phyloP scores from a whole-genome alignment of 2,113 vertebrate genomes.

The Litocranius walleri region DNA sequence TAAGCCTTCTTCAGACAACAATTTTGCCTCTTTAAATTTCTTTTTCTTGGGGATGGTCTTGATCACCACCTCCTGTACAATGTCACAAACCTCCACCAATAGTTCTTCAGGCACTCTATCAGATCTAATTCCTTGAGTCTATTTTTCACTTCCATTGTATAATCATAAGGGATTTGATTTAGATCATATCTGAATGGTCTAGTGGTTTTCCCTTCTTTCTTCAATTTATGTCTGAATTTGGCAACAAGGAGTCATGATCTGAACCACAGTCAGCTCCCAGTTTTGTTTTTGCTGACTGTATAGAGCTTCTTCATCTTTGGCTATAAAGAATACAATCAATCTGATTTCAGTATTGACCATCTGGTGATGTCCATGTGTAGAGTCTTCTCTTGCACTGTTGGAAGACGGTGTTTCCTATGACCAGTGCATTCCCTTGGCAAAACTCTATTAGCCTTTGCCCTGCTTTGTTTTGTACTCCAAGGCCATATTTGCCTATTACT shows the following conservation, averaged over 20 bases:
- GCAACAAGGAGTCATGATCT: background rate
- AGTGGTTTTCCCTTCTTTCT: background rate
- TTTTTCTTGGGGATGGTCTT: background rate
- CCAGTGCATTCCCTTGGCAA: background rate
- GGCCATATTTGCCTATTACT: background rate
- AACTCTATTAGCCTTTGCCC: background rate
- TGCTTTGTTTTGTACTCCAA: background rate
- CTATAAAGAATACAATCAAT: background rate
- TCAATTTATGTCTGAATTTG: background rate
- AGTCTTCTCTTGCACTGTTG: background rate
- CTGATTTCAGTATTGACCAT: background rate
- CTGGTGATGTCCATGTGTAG: background rate
- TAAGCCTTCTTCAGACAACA: background rate
- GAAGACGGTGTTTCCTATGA: background rate
- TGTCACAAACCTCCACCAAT: background rate
- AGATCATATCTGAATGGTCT: background rate
- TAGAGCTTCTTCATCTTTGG: background rate
- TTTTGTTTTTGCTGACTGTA: background rate
- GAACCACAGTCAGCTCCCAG: background rate
- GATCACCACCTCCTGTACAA: background rate
- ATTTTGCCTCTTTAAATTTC: background rate
- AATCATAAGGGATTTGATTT: background rate
- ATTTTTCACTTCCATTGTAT: background rate
- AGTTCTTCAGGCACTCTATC: background rate
- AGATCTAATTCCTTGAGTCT: background rate